These are phyloP conservation scores for Limulus polyphemus DNA, from an alignment of 2,888 invertebrate species.

Conservation along the genomic window DNA sequence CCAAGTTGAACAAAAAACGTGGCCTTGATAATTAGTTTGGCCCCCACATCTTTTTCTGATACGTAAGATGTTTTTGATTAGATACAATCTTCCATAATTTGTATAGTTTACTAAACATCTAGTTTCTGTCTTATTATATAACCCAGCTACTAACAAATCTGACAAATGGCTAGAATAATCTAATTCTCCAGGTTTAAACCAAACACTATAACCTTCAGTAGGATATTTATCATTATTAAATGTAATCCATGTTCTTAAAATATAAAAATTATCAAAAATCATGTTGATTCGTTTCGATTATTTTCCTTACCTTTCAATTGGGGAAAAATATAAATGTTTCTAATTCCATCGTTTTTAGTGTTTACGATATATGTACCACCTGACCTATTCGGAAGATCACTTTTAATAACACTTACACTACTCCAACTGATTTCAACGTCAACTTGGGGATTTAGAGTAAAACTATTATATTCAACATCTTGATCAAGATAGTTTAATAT, in stretches of 20 bases:
- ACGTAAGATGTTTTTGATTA: no score
- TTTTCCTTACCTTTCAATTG: slow-evolving; percentile 3
- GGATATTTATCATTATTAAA: slow-evolving; percentile 3
- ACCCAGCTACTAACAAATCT: no score
- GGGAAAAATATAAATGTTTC: background rate
- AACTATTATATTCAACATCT: no score
- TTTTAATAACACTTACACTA: no score
- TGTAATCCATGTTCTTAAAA: background rate
- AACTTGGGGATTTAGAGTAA: no score
- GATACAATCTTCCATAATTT: slow-evolving; percentile 1
- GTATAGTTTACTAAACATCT: slow-evolving; percentile 3
- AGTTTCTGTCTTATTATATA: slow-evolving; percentile 5
- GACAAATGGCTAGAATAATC: slow-evolving; percentile 1
- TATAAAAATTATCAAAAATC: slow-evolving; percentile 1
- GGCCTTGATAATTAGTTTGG: no score
- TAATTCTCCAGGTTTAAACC: background rate
- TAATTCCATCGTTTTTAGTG: slow-evolving; percentile 3
- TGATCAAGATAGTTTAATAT: no score
- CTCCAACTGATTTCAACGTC: no score
- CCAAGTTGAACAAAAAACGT: no score
- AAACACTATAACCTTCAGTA: background rate
- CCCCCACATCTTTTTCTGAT: no score
- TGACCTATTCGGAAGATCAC: background rate
- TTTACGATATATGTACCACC: background rate
- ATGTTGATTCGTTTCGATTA: slow-evolving; percentile 3